Evolutionary conservation across 2,888 invertebrate species (phyloP).

Genomic region (Saturnia japonica): DNA sequence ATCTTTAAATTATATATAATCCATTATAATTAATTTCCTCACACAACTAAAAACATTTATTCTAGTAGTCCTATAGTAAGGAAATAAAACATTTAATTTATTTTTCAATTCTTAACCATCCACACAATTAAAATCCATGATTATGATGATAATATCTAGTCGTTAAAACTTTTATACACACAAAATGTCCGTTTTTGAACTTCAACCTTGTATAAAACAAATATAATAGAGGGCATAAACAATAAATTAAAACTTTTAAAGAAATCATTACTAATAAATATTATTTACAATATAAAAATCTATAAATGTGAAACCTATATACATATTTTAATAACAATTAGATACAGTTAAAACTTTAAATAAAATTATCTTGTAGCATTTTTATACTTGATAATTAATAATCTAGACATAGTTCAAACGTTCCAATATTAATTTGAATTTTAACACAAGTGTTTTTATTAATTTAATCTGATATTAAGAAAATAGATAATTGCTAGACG

Average conservation of each 20-base stretch:
- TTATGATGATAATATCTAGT: not conserved
- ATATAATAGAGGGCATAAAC: not conserved
- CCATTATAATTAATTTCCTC: too few species aligned
- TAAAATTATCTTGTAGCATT: not conserved
- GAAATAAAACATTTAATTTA: too few species aligned
- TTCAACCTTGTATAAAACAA: conserved; percentile 1
- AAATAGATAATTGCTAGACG: not conserved
- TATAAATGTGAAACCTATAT: conserved; percentile 3
- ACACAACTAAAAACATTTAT: too few species aligned
- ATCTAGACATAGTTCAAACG: not conserved
- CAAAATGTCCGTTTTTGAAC: not conserved
- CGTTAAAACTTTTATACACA: not conserved
- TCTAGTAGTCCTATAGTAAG: too few species aligned
- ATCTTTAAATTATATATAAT: too few species aligned
- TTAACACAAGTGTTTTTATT: not conserved
- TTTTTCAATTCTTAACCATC: not conserved
- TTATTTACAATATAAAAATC: conserved; percentile 9
- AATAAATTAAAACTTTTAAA: not conserved
- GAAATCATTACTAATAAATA: not conserved
- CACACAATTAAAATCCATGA: not conserved
- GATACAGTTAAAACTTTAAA: not conserved
- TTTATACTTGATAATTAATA: not conserved
- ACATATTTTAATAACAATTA: not conserved
- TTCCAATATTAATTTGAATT: not conserved
- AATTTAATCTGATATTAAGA: not conserved